phyloP scores from a whole-genome alignment of 1,140 invertebrate species.

The Nephila pilipes region DNA sequence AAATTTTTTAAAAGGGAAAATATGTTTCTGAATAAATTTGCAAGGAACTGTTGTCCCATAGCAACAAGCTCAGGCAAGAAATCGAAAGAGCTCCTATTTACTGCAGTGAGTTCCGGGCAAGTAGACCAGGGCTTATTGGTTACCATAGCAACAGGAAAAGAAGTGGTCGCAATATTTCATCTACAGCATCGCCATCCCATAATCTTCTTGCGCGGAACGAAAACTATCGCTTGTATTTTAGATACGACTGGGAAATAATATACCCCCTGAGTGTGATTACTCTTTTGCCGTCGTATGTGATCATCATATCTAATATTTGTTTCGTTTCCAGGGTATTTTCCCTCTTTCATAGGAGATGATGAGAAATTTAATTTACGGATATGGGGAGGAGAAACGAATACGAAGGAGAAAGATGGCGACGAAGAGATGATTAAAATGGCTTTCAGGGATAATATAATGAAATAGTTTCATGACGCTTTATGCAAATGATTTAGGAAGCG shows the following conservation, averaged over 20 bases:
- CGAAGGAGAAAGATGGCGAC: not conserved
- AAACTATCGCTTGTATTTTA: slow-evolving; percentile 3
- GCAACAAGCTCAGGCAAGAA: not conserved
- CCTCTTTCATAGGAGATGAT: not conserved
- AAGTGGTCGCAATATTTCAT: not conserved
- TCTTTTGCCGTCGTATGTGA: not conserved
- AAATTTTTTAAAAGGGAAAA: not conserved
- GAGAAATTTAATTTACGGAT: not conserved
- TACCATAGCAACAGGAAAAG: not conserved
- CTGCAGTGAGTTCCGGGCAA: not conserved
- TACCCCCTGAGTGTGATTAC: slow-evolving; percentile 30
- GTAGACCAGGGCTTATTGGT: not conserved
- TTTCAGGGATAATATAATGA: not conserved
- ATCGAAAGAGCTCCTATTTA: not conserved
- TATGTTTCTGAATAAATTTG: not conserved
- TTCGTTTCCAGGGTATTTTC: not conserved
- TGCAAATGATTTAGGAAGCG: not conserved
- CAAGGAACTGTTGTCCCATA: not conserved
- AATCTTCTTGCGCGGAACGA: not conserved
- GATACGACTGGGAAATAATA: not conserved
- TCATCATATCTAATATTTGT: not conserved
- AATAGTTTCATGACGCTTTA: not conserved
- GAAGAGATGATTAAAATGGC: not conserved
- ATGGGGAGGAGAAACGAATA: not conserved
- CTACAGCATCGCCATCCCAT: not conserved